Evolutionary conservation across 1,140 invertebrate species (phyloP).

Genomic region (Yoshiicerus persimilis): DNA sequence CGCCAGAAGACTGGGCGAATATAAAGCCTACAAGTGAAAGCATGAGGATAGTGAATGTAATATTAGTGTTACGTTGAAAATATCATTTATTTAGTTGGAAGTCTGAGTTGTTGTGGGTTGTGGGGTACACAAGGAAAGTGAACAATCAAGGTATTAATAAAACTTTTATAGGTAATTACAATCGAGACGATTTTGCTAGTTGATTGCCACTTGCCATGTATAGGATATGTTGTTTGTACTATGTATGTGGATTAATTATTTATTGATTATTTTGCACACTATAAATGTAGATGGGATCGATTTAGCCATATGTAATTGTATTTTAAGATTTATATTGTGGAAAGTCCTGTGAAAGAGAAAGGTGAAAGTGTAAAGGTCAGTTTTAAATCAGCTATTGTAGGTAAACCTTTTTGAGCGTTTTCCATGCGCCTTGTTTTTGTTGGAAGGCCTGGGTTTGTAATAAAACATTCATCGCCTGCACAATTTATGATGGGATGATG

Average conservation of each 20-base stretch:
- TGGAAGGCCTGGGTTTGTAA: background rate
- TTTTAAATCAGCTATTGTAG: background rate
- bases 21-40: background rate
- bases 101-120: too few species aligned
- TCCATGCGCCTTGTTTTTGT: background rate
- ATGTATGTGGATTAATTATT: background rate
- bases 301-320: background rate
- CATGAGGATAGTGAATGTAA: background rate
- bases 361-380: background rate
- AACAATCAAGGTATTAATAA: background rate
- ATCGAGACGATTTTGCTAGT: background rate
- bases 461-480: background rate
- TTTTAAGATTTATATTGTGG: background rate
- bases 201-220: background rate
- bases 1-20: background rate
- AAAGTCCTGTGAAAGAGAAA: background rate
- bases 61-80: background rate
- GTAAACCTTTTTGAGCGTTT: too few species aligned
- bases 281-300: background rate
- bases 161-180: background rate
- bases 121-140: background rate
- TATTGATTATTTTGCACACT: background rate
- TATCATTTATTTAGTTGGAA: too few species aligned
- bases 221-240: background rate
- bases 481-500: background rate